These are phyloP conservation scores for Elephas maximus DNA, from an alignment of 2,113 vertebrate genomes.

Conservation along the genomic window DNA sequence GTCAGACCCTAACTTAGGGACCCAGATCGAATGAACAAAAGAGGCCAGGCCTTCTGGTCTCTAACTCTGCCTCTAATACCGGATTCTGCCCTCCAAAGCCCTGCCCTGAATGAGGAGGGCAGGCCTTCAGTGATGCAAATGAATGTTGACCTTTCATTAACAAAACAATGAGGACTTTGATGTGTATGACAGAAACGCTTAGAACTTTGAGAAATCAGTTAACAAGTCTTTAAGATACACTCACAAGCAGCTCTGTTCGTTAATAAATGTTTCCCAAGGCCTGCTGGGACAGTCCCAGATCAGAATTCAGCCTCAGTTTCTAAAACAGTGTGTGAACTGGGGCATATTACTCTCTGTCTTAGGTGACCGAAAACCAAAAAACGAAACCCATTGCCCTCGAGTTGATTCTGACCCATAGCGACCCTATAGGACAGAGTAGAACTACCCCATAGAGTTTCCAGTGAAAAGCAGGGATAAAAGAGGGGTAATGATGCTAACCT, in stretches of 20 bases:
- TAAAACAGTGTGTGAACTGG: not conserved
- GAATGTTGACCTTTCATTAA: slow-evolving; percentile 44
- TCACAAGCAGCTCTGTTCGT: not conserved
- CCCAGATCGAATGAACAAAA: not conserved
- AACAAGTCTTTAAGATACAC: not conserved
- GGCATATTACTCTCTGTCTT: not conserved
- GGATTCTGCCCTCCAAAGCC: not conserved
- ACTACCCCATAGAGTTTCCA: too few species aligned
- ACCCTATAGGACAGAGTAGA: too few species aligned
- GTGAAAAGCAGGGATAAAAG: not conserved
- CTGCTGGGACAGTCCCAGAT: not conserved
- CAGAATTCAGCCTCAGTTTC: not conserved
- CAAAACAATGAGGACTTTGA: slow-evolving; percentile 28
- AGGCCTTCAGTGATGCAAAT: slow-evolving; percentile 56
- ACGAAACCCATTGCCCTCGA: too few species aligned
- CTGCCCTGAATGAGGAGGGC: not conserved
- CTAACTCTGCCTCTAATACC: not conserved
- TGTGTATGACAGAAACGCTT: not conserved
- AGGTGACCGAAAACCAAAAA: not conserved
- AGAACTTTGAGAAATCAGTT: slow-evolving; percentile 17
- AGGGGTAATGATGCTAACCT: not conserved
- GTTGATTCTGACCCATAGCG: too few species aligned
- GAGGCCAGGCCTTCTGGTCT: not conserved
- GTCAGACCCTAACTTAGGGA: not conserved
- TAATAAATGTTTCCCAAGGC: slow-evolving; percentile 18